Conservation (phyloP, 2,797 vertebrate genomes). For the Adrianichthys oophorus region DNA sequence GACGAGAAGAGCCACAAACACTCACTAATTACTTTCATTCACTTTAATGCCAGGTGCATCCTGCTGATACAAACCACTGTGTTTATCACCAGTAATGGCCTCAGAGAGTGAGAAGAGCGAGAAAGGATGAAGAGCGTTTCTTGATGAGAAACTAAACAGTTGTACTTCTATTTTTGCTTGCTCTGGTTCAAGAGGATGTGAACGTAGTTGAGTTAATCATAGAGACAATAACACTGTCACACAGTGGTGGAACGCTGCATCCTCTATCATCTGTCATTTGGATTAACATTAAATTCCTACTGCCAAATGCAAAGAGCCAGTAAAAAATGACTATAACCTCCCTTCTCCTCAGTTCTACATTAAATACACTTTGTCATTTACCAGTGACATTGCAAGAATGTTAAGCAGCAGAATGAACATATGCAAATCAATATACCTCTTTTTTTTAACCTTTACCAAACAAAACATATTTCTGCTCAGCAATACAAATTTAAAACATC, state of each 20-base stretch:
- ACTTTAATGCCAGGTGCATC: constrained; percentile 77
- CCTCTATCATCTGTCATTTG: constrained; percentile 71
- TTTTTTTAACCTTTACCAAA: constrained; percentile 1
- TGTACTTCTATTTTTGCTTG: constrained; percentile 46
- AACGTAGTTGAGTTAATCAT: constrained; percentile 62
- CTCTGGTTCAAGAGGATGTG: constrained; percentile 41
- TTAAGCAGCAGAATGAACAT: constrained; percentile 1
- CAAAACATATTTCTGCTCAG: background rate
- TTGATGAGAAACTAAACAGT: constrained; percentile 56
- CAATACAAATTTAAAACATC: background rate
- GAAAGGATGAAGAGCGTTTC: constrained; percentile 39
- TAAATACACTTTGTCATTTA: constrained; percentile 43
- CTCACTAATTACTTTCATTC: constrained; percentile 75
- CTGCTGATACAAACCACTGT: constrained; percentile 74
- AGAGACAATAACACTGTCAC: constrained; percentile 69
- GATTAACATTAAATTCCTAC: constrained; percentile 67
- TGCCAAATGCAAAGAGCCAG: constrained; percentile 30
- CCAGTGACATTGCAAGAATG: constrained; percentile 15
- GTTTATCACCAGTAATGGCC: constrained; percentile 78
- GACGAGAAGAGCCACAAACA: constrained; percentile 58
- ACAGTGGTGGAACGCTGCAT: constrained; percentile 42
- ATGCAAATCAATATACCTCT: background rate
- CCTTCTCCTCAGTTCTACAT: constrained; percentile 45
- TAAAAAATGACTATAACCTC: constrained; percentile 19
- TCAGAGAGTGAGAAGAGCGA: constrained; percentile 39